Evolutionary conservation across 2,888 invertebrate species (phyloP).

Genomic region (Stenurella melanura): DNA sequence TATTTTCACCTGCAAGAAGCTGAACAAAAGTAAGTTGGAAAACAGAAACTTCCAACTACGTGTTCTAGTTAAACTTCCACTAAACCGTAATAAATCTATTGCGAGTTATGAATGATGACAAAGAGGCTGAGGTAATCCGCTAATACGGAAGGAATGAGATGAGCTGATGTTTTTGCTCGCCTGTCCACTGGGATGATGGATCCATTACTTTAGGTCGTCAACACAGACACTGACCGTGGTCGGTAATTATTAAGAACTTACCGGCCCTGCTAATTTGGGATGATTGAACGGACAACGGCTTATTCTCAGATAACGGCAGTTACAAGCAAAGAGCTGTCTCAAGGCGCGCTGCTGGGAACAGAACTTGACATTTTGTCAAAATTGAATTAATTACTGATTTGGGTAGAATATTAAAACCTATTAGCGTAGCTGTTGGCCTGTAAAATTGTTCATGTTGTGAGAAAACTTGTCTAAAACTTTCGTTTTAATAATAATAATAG

Average conservation of each 20-base stretch:
- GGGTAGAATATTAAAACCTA: neutral
- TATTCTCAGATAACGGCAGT: slow-evolving; percentile 28
- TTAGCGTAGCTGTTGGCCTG: too few species aligned
- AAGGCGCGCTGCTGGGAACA: neutral
- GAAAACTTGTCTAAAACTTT: too few species aligned
- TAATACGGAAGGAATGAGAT: slow-evolving; percentile 60
- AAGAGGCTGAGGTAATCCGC: slow-evolving; percentile 65
- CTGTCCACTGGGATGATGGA: slow-evolving; percentile 74
- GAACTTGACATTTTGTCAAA: slow-evolving; percentile 11
- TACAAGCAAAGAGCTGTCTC: slow-evolving; percentile 4
- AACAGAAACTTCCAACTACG: slow-evolving; percentile 22
- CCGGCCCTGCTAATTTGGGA: slow-evolving; percentile 70
- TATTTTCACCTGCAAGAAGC: slow-evolving; percentile 18
- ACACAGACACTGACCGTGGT: slow-evolving; percentile 62
- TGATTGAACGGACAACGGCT: slow-evolving; percentile 70
- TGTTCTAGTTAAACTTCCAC: slow-evolving; percentile 36
- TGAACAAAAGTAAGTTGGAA: slow-evolving; percentile 4
- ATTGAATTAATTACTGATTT: slow-evolving; percentile 10
- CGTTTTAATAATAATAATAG: too few species aligned
- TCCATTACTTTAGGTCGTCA: slow-evolving; percentile 74
- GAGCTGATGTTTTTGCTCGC: slow-evolving; percentile 64
- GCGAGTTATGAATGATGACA: slow-evolving; percentile 65
- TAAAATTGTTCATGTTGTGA: too few species aligned
- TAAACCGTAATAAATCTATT: slow-evolving; percentile 63
- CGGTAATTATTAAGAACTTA: slow-evolving; percentile 72